A percentile compares a stretch with the other conserved stretches of the same genome.
Evolutionary conservation across 2,888 invertebrate genomes (phyloP).

Genomic region (Melieria crassipennis): DNA sequence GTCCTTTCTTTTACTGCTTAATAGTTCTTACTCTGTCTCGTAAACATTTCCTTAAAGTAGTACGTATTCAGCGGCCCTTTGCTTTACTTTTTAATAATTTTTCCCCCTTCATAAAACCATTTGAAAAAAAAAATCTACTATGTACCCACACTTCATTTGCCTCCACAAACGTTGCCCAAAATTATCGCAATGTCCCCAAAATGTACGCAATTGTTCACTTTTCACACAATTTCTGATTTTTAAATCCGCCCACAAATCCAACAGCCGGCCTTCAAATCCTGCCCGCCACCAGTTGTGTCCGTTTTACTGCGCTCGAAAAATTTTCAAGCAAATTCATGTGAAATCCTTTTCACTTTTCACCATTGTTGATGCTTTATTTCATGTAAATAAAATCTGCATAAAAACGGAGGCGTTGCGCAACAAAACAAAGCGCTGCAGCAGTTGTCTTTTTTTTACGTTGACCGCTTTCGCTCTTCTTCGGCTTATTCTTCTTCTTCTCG

Average conservation of each 20-base stretch:
- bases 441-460: background rate
- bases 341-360: background rate
- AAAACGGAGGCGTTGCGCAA: background rate
- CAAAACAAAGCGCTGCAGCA: background rate
- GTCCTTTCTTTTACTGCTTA: no score
- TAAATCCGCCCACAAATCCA: background rate
- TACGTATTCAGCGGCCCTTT: no score
- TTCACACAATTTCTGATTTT: background rate
- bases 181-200: no score
- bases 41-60: no score
- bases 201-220: no score
- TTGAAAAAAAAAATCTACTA: no score
- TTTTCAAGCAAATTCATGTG: background rate
- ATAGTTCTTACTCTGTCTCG: no score
- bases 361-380: slow-evolving; percentile 1
- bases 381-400: slow-evolving; percentile 10
- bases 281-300: background rate
- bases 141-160: no score
- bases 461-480: background rate
- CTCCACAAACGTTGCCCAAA: no score
- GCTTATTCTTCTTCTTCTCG: background rate
- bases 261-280: background rate
- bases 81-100: no score
- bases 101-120: no score
- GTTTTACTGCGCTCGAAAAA: background rate